These are phyloP conservation scores for Amia ocellicauda DNA, from an alignment of 2,113 vertebrate genomes.

Conservation along the genomic window DNA sequence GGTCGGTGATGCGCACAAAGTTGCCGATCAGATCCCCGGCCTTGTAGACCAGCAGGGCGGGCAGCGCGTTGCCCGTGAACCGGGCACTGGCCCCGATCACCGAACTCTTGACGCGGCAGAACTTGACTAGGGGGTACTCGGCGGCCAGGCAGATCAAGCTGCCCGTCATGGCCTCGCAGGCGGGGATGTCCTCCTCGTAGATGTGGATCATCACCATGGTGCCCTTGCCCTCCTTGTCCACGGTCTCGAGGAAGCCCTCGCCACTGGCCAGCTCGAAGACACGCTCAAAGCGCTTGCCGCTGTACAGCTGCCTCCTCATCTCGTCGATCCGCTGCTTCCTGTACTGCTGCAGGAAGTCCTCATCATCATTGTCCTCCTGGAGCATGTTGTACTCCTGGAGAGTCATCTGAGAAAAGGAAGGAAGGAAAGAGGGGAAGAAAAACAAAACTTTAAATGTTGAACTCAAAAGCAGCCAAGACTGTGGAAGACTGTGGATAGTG, in stretches of 20 bases:
- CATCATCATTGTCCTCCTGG: slow-evolving; percentile 77
- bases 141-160: slow-evolving; percentile 88
- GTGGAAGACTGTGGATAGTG: neutral
- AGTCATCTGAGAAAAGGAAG: slow-evolving; percentile 68
- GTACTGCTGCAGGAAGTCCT: slow-evolving; percentile 89
- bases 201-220: slow-evolving; percentile 91
- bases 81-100: slow-evolving; percentile 84
- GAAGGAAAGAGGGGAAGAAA: neutral
- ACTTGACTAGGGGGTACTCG: slow-evolving; percentile 88
- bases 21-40: slow-evolving; percentile 91
- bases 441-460: too few species aligned
- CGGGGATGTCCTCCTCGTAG: slow-evolving; percentile 81
- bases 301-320: slow-evolving; percentile 85
- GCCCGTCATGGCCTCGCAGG: slow-evolving; percentile 85
- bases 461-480: neutral
- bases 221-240: slow-evolving; percentile 87
- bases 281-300: slow-evolving; percentile 77
- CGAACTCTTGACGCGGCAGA: slow-evolving; percentile 85
- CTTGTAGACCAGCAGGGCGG: slow-evolving; percentile 89
- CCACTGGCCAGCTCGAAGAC: slow-evolving; percentile 82
- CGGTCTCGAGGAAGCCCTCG: slow-evolving; percentile 83
- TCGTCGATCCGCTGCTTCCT: slow-evolving; percentile 94
- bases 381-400: slow-evolving; percentile 84
- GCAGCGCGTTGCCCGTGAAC: slow-evolving; percentile 85
- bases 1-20: slow-evolving; percentile 94